Evolutionary conservation across 2,888 invertebrate genomes (phyloP), one percentile per base, ranked within the genome.

Genomic region (Hedychridium roseum): DNA sequence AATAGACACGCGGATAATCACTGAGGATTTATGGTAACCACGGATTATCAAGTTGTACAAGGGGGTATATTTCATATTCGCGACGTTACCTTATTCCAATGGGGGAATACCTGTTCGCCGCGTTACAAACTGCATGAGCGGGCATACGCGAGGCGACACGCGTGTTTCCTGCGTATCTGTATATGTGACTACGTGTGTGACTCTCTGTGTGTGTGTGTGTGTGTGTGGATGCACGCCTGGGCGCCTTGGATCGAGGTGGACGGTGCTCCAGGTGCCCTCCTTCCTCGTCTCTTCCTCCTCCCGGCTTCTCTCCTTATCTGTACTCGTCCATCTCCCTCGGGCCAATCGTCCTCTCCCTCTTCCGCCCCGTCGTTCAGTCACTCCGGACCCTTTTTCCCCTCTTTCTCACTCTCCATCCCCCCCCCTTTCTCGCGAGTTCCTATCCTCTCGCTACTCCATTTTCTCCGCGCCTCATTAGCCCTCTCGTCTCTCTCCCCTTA

Each of bases 31-130:
- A 78, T 78, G 77, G 76, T 78, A 77, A 78, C 78, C 75, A 76
- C 71, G 78, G 76, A 78, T 78, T 78, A 78, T 78, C 78, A 78
- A 77, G 77, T 78, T 78, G 78, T 76, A 77, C 78, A 76, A 76
- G 76, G 68, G 70, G 68, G 66, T 73, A 78, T 78, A 77, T 75
- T 78, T 78, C 78, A 78, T 77, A 78, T 76, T 65, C 67, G 70
- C 74, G 73, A 73, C 76, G 72, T 74, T 73, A 73, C 73, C 71
- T 77, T 74, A 76, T 76, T 74, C 70, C 73, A 70, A 76, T 73
- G 73, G 68, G 60, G 60, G 70, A 71, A 76, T 75, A 74, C 74
- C 71, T 73, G 74, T 74, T 76, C 63, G 57, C 42, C 50, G 52
- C 66, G 60, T 63, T 66, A 65, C 55, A 67, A 63, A 64, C 64